These are phyloP conservation scores for Ormyrus rosae DNA, from an alignment of 2,888 invertebrate species.

Conservation along the genomic window DNA sequence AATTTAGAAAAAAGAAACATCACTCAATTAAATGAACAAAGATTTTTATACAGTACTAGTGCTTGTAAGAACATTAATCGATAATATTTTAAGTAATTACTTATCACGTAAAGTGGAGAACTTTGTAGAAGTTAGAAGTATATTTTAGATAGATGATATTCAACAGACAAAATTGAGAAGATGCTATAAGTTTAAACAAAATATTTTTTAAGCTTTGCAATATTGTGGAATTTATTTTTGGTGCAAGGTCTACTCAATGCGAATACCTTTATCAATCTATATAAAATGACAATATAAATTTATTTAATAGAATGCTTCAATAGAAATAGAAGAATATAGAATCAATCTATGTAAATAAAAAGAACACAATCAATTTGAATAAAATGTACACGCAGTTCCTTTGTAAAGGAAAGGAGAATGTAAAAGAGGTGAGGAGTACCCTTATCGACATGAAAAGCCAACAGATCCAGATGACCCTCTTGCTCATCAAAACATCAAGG, in stretches of 20 bases:
- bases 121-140: too few relatives aligned
- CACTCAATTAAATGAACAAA: background rate
- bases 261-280: too few relatives aligned
- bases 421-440: conserved; percentile 96
- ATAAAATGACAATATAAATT: background rate
- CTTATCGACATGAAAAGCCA: conserved; percentile 96
- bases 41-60: too few relatives aligned
- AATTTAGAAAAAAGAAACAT: background rate
- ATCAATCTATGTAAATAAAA: conserved; percentile 2
- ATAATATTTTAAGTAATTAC: too few relatives aligned
- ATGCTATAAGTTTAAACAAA: conserved; percentile 83
- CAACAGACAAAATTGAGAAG: conserved; percentile 96
- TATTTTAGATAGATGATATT: conserved; percentile 82
- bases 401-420: conserved; percentile 89
- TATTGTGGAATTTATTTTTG: too few relatives aligned
- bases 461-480: conserved; percentile 98
- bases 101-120: too few relatives aligned
- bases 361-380: too few relatives aligned
- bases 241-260: too few relatives aligned
- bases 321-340: background rate
- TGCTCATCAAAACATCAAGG: conserved; percentile 96
- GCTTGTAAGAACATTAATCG: too few relatives aligned
- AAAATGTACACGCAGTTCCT: too few relatives aligned
- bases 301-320: background rate
- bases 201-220: too few relatives aligned